Evolutionary conservation across 2,797 vertebrate genomes (phyloP).

Genomic region (Caiman crocodilus): DNA sequence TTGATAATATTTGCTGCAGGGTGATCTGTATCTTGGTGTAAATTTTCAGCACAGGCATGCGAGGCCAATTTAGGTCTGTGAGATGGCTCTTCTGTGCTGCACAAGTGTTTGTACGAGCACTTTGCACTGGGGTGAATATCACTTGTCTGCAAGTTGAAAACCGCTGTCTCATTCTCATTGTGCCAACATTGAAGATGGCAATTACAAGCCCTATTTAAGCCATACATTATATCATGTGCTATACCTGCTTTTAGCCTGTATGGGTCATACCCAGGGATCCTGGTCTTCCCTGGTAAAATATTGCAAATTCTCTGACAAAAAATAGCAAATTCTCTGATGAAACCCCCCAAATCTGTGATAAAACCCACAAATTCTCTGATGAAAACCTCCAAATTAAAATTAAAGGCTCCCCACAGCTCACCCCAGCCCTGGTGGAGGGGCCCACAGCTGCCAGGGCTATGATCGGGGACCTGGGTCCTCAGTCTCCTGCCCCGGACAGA

Average conservation of each 20-base stretch:
- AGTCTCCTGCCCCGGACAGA: too few relatives aligned
- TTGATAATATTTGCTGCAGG: conserved; percentile 46
- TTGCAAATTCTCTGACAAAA: too few relatives aligned
- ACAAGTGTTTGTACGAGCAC: conserved; percentile 43
- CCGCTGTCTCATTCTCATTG: background rate
- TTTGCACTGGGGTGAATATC: background rate
- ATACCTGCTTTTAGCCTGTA: background rate
- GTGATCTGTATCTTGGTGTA: conserved; percentile 14
- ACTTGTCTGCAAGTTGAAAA: conserved; percentile 44
- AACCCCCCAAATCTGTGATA: too few relatives aligned
- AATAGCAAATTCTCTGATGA: too few relatives aligned
- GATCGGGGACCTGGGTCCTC: too few relatives aligned
- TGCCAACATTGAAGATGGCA: background rate
- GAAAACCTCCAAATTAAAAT: too few relatives aligned
- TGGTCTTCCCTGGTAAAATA: too few relatives aligned
- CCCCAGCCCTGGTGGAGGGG: too few relatives aligned
- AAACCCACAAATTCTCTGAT: too few relatives aligned
- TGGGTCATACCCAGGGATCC: background rate
- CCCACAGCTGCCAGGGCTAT: too few relatives aligned
- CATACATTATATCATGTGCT: background rate
- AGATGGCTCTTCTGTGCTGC: conserved; percentile 52
- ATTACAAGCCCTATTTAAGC: background rate
- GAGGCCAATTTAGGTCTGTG: conserved; percentile 42
- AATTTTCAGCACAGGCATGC: conserved; percentile 43
- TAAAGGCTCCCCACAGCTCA: too few relatives aligned